A percentile compares a stretch with the other conserved stretches of the same genome.
These are phyloP conservation scores for Xyliphius kryptos DNA, from an alignment of 2,113 vertebrate genomes.

Conservation along the genomic window DNA sequence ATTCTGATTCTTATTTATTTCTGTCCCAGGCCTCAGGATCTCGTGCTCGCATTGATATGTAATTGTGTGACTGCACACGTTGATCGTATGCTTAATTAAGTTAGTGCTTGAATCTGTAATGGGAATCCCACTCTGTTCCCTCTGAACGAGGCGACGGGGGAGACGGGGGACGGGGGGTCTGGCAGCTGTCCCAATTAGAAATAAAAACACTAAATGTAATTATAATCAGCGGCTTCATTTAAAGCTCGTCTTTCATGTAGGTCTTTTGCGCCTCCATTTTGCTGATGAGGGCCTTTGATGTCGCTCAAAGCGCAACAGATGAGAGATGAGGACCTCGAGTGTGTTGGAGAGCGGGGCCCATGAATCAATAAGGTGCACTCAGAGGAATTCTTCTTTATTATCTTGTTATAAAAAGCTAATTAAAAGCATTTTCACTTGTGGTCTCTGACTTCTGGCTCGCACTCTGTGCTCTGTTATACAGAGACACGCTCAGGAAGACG, in stretches of 20 bases:
- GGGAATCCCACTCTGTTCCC: constrained; percentile 13
- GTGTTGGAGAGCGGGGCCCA: constrained; percentile 8
- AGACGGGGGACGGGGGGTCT: neutral
- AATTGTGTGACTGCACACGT: constrained; percentile 14
- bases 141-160: constrained; percentile 17
- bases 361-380: constrained; percentile 30
- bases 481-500: no score
- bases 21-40: constrained; percentile 7
- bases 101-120: constrained; percentile 35
- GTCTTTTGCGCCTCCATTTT: constrained; percentile 39
- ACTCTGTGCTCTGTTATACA: neutral
- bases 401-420: no score
- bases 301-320: constrained; percentile 24
- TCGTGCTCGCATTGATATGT: constrained; percentile 24
- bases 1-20: constrained; percentile 3
- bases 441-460: neutral
- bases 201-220: constrained; percentile 40
- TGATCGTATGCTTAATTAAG: constrained; percentile 47
- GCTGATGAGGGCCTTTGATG: constrained; percentile 45
- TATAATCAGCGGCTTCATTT: constrained; percentile 40
- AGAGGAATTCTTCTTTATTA: constrained; percentile 18
- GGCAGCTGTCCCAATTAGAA: constrained; percentile 32
- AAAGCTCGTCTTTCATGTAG: constrained; percentile 36
- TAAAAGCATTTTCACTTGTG: no score
- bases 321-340: constrained; percentile 12